phyloP scores from a whole-genome alignment of 2,888 invertebrate genomes.

The Lasioglossum villosulum region DNA sequence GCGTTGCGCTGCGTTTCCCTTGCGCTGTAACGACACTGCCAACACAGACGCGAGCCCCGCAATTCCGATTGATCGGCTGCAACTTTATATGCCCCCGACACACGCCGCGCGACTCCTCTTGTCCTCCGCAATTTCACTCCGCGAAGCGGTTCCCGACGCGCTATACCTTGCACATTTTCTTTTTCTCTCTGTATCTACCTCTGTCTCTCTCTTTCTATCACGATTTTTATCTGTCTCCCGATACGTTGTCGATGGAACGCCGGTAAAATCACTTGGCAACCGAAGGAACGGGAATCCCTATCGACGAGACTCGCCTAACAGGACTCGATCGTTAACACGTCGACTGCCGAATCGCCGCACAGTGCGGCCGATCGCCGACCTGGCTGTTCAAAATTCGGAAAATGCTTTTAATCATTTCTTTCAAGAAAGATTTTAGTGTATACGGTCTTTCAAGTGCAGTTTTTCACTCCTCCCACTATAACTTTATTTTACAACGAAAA shows the following conservation, averaged over 20 bases:
- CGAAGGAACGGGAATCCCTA: constrained; percentile 1
- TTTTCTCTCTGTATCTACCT: neutral
- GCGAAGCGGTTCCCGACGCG: neutral
- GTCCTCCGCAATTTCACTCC: neutral
- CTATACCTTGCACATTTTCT: neutral
- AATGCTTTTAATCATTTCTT: too few species aligned
- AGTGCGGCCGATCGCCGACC: too few species aligned
- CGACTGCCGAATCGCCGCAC: neutral
- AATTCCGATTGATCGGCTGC: constrained; percentile 7
- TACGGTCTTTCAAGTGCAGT: too few species aligned
- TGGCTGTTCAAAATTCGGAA: too few species aligned
- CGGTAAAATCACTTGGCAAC: neutral
- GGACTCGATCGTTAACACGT: constrained; percentile 2
- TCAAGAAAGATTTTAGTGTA: too few species aligned
- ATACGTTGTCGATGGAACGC: neutral
- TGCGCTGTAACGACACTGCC: neutral
- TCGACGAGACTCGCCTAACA: neutral
- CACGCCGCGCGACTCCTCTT: neutral
- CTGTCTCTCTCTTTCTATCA: neutral
- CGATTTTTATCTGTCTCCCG: neutral
- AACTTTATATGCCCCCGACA: neutral
- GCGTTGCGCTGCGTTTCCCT: neutral
- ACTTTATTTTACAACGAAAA: too few species aligned
- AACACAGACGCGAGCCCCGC: neutral
- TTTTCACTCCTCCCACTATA: too few species aligned